Evolutionary conservation across 2,888 invertebrate species (phyloP), one percentile per base, ranked within the genome.

Genomic region (Parnassius orleans): DNA sequence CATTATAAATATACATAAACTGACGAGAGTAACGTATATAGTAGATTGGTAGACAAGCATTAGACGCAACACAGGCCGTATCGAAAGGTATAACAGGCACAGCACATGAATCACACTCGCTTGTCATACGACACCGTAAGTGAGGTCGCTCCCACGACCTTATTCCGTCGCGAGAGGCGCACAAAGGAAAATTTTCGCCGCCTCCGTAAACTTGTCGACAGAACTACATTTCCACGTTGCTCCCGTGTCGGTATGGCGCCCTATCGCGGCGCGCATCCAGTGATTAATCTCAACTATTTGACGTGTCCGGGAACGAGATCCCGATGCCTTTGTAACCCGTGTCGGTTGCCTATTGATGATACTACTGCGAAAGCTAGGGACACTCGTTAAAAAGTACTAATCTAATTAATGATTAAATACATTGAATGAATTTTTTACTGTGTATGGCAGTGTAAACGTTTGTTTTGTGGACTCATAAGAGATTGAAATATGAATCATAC

Each of bases 221-320:
- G 14, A 7, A 14, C 12, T 48, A 48, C 48, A 48, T 14, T 14
- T 48, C 48, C 48, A 48, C 48, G 9, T 14, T 14, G 48, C 48
- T 48, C 14, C 48, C 53, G 53, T n/a, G 33, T n/a, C 53, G 53
- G n/a, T 14, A 42, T 42, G n/a, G 53, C 53, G 7, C 41, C 53
- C 53, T 53, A 41, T 53, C 53, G 53, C 53, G 14, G 2, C 33
- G 53, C 53, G 42, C 53, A 14, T 33, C 53, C 53, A 41, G 53
- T 33, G 53, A 53, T 53, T 53, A 53, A 53, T 53, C 53, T 53
- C 53, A n/a, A 41, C 53, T 53, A 53, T 53, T 41, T 19, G 47
- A 55, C 44, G 58, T 33, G 57, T 57, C 57, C 50, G 57, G 42
- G 41, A 47, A 42, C 42, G 48, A 57, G 41, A 15, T 33, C 50